These are phyloP conservation scores for Thunnus albacares DNA, from an alignment of 2,797 vertebrate genomes.

Conservation along the genomic window DNA sequence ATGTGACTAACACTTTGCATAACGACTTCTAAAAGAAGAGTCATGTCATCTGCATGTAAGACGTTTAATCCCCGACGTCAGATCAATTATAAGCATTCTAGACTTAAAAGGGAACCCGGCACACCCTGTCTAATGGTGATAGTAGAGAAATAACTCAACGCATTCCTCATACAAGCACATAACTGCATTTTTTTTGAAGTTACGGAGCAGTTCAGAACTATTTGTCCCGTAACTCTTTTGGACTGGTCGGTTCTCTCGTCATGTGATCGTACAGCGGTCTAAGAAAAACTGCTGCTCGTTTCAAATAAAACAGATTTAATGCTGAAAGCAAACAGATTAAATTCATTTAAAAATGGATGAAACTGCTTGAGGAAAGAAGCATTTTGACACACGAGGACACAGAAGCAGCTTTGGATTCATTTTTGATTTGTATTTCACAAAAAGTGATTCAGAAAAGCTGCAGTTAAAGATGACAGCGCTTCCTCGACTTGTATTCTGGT, in stretches of 20 bases:
- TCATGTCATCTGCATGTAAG: neutral
- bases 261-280: neutral
- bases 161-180: neutral
- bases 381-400: too few species aligned
- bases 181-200: neutral
- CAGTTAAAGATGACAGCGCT: neutral
- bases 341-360: neutral
- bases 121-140: neutral
- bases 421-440: neutral
- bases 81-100: neutral
- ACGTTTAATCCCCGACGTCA: neutral
- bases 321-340: neutral
- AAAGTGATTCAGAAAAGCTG: neutral
- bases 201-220: neutral
- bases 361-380: neutral
- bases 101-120: neutral
- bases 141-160: neutral
- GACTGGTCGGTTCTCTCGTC: neutral
- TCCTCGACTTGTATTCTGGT: neutral
- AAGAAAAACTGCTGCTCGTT: neutral
- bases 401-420: too few species aligned
- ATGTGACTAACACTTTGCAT: fast-evolving
- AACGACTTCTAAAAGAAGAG: neutral
- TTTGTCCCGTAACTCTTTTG: neutral
- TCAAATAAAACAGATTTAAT: neutral